phyloP scores from a whole-genome alignment of 2,888 invertebrate species.

The Dascillus cervinus region DNA sequence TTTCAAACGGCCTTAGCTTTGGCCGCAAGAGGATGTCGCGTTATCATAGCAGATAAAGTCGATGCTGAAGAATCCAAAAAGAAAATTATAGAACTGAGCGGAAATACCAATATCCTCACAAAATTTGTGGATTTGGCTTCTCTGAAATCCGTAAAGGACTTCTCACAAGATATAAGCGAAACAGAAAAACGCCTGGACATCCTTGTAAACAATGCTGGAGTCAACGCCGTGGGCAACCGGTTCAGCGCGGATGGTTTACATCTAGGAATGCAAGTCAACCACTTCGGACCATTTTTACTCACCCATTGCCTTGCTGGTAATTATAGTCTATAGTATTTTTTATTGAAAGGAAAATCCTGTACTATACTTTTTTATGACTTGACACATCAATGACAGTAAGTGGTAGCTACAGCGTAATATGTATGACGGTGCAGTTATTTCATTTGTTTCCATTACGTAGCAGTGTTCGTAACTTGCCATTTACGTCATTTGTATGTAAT shows the following conservation, averaged over 20 bases:
- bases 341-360: too few relatives aligned
- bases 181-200: slow-evolving; percentile 50
- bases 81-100: slow-evolving; percentile 26
- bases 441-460: too few relatives aligned
- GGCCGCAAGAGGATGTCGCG: slow-evolving; percentile 42
- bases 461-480: too few relatives aligned
- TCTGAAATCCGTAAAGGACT: slow-evolving; percentile 47
- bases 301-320: slow-evolving; percentile 13
- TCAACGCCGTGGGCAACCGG: slow-evolving; percentile 38
- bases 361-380: too few relatives aligned
- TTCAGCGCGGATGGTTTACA: slow-evolving; percentile 54
- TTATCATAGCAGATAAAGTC: slow-evolving; percentile 46
- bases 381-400: too few relatives aligned
- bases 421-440: too few relatives aligned
- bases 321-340: too few relatives aligned
- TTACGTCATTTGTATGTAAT: too few relatives aligned
- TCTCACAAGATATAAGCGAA: slow-evolving; percentile 50
- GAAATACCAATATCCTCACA: slow-evolving; percentile 30
- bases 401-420: too few relatives aligned
- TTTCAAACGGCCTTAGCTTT: slow-evolving; percentile 34
- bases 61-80: slow-evolving; percentile 20
- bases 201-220: slow-evolving; percentile 52
- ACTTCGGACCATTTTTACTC: slow-evolving; percentile 49
- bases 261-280: slow-evolving; percentile 55
- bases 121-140: slow-evolving; percentile 47